Base-by-base conservation (phyloP, 2,888 invertebrate genomes). In the Phortica magna region DNA sequence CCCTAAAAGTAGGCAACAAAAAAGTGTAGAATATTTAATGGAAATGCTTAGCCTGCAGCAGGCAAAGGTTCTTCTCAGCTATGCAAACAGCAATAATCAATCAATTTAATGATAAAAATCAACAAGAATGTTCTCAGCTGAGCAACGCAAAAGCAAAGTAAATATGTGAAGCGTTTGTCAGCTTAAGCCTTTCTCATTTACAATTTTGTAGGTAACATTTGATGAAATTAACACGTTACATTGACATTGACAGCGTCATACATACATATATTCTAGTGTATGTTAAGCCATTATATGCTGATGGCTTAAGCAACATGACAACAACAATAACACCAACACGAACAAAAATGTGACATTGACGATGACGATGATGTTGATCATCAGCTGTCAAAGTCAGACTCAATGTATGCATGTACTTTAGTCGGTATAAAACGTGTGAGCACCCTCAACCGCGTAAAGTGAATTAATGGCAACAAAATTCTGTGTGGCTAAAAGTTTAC, bases 191-290 rank as follows among this genome's bases (percentile, higher is more conserved):
- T 59, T 59, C 59, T n/a, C 19, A n/a, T 17, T 55, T 61, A 7
- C 17, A 61, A 19, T 48, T 3, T 48, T 14, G 22, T 17, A 22
- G 59, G 22, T 19, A 61, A 22, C 88, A 87, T 86, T 87, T 88
- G n/a, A n/a, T 85, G 88, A 86, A 86, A 88, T 86, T 86, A 86
- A 86, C 88, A 86, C 88, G 83, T 86, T 86, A 86, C 86, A 88
- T 86, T 86, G 88, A 88, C 88, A 88, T 87, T 88, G 88, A 86
- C 85, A 88, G 88, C 88, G 81, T 88, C 87, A 87, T 88, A 48
- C 2, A 87, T 88, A 48, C 2, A 12, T 61, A 61, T 22, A 61
- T 7, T 22, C 22, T 3, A 10, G 59, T 48, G 59, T 61, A 61
- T 61, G 59, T 61, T 61, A 61, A 61, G 22, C 59, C 22, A 61